Conservation (phyloP, 2,113 vertebrate species). For the Entelurus aequoreus region DNA sequence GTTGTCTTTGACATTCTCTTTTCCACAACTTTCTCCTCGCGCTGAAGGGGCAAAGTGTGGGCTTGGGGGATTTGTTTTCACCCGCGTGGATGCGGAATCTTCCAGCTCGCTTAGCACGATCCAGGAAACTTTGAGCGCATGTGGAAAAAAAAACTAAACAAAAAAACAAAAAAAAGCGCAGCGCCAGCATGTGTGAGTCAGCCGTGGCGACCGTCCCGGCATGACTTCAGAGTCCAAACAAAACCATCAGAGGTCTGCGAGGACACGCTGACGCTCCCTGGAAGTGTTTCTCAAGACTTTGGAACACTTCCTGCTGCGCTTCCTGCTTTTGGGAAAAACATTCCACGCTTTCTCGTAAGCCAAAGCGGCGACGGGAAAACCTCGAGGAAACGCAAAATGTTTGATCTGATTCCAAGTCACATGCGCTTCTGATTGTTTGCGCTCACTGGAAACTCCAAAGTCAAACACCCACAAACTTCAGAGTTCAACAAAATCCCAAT, state of each 20-base stretch:
- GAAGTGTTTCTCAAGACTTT: conserved; percentile 1
- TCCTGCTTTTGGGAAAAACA: neutral
- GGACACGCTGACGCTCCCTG: conserved; percentile 1
- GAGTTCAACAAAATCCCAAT: too few relatives aligned
- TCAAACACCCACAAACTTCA: too few relatives aligned
- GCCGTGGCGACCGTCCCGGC: conserved; percentile 2
- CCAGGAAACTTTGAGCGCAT: conserved; percentile 11
- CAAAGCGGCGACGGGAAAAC: too few relatives aligned
- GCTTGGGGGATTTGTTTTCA: neutral
- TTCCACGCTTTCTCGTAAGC: neutral
- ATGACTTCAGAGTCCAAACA: neutral
- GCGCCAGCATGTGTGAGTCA: conserved; percentile 6
- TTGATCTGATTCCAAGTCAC: neutral
- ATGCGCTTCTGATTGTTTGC: too few relatives aligned
- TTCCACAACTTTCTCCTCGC: neutral
- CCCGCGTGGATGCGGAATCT: neutral
- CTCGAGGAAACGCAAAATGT: neutral
- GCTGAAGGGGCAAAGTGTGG: neutral
- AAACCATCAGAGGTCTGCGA: conserved; percentile 1
- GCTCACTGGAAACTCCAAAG: too few relatives aligned
- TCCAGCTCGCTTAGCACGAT: neutral
- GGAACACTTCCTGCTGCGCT: neutral
- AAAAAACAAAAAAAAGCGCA: neutral
- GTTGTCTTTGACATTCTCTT: neutral
- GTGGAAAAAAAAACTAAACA: conserved; percentile 5